Evolutionary conservation across 2,888 invertebrate species (phyloP).

Genomic region (Pseudanteris insignis): DNA sequence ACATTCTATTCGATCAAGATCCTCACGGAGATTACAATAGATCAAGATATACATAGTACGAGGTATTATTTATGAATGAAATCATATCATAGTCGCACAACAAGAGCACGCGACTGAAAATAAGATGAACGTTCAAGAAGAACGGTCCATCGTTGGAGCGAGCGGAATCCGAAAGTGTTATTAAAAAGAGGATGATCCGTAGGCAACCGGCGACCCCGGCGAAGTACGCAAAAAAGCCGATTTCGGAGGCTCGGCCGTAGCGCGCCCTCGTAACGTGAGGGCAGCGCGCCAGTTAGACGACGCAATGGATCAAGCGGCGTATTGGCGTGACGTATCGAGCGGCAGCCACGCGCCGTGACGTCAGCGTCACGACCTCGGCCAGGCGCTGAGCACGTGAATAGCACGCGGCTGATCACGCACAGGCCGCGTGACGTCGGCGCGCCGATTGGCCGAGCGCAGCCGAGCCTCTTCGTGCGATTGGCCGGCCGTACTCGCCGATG

Average conservation of each 20-base stretch:
- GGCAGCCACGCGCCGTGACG: slow-evolving; percentile 67
- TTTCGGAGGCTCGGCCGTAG: slow-evolving; percentile 18
- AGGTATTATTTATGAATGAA: no score
- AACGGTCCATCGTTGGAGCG: background rate
- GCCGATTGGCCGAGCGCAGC: slow-evolving; percentile 72
- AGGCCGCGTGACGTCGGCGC: slow-evolving; percentile 74
- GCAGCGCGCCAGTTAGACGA: slow-evolving; percentile 7
- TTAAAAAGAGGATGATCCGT: no score
- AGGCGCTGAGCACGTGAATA: slow-evolving; percentile 87
- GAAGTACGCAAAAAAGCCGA: slow-evolving; percentile 6
- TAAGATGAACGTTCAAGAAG: no score
- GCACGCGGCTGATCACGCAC: slow-evolving; percentile 80
- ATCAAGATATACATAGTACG: no score
- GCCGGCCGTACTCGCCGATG: slow-evolving; percentile 63
- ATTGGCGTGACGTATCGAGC: slow-evolving; percentile 70
- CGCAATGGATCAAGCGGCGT: slow-evolving; percentile 11
- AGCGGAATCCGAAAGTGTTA: background rate
- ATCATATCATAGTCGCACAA: background rate
- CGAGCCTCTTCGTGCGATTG: slow-evolving; percentile 79
- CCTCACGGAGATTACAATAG: no score
- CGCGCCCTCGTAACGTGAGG: no score
- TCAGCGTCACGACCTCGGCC: slow-evolving; percentile 76
- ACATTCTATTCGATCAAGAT: no score
- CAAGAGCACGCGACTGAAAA: no score
- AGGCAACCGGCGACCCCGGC: no score